A percentile compares a stretch with the other conserved stretches of the same genome.
Evolutionary conservation across 2,888 invertebrate species (phyloP).

Genomic region (Homarus gammarus): DNA sequence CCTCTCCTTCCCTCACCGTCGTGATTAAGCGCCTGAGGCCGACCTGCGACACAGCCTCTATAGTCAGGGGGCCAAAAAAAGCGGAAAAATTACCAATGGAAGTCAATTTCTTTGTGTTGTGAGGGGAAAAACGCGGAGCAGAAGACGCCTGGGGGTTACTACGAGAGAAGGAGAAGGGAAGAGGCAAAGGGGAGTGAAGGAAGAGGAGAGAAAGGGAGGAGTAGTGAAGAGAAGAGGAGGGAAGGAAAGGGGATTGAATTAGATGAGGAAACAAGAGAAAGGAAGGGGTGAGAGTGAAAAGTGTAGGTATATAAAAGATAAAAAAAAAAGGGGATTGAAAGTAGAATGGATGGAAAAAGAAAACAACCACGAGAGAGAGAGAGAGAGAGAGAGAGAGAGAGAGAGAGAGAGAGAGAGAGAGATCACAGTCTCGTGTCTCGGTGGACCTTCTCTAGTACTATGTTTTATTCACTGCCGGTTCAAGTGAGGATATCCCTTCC

Average conservation of each 20-base stretch:
- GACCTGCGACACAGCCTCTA: slow-evolving; percentile 24
- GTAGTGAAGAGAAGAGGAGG: neutral
- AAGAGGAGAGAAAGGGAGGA: neutral
- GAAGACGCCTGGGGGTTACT: slow-evolving; percentile 43
- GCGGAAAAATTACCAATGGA: slow-evolving; percentile 64
- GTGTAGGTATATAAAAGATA: neutral
- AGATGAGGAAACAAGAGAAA: too few species aligned
- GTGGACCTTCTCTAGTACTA: neutral
- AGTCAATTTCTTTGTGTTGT: slow-evolving; percentile 65
- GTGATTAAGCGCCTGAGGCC: slow-evolving; percentile 54
- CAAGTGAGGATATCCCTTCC: neutral
- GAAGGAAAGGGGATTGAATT: neutral
- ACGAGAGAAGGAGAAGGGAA: slow-evolving; percentile 13
- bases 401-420: too few species aligned
- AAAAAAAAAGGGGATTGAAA: neutral
- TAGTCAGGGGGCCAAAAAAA: slow-evolving; percentile 27
- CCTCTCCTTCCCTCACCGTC: slow-evolving; percentile 10
- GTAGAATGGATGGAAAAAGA: neutral
- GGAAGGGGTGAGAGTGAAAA: neutral
- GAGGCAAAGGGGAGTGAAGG: neutral
- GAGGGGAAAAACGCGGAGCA: slow-evolving; percentile 56
- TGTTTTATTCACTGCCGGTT: neutral
- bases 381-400: too few species aligned
- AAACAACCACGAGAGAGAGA: neutral
- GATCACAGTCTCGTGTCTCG: neutral